Conservation (phyloP, 2,113 vertebrate species). For the Dromas ardeola region DNA sequence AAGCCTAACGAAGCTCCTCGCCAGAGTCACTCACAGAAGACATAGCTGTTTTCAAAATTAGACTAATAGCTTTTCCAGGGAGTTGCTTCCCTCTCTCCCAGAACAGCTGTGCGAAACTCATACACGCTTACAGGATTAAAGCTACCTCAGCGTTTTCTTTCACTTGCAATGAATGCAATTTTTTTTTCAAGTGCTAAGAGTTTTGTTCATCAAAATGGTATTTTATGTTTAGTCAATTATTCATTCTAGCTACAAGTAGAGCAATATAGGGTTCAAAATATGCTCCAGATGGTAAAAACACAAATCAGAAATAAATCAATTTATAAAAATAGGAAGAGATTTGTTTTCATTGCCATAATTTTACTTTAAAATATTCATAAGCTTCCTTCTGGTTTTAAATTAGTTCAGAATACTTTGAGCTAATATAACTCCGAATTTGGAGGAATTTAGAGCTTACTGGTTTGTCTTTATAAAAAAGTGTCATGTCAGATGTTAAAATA, state of each 20-base stretch:
- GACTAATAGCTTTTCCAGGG: not conserved
- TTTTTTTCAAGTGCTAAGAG: slow-evolving; percentile 16
- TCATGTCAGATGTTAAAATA: not conserved
- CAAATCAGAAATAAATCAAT: slow-evolving; percentile 48
- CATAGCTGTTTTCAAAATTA: not conserved
- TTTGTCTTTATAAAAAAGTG: not conserved
- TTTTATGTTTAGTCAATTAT: slow-evolving; percentile 70
- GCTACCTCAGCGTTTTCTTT: slow-evolving; percentile 45
- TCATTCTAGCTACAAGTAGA: slow-evolving; percentile 54
- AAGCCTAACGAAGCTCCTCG: not conserved
- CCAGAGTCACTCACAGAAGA: not conserved
- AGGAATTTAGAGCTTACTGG: not conserved
- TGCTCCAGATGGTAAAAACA: slow-evolving; percentile 60
- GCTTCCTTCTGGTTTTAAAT: slow-evolving; percentile 21
- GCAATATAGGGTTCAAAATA: slow-evolving; percentile 59
- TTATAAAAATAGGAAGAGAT: slow-evolving; percentile 38
- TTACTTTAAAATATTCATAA: slow-evolving; percentile 25
- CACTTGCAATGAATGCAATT: slow-evolving; percentile 30
- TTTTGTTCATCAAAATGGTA: slow-evolving; percentile 56
- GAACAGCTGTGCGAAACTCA: slow-evolving; percentile 27
- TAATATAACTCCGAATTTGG: not conserved
- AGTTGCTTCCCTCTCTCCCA: not conserved
- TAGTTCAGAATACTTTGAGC: not conserved
- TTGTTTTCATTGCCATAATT: slow-evolving; percentile 41
- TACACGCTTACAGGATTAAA: not conserved